Evolutionary conservation across 2,113 vertebrate species (phyloP).

Genomic region (Pitta sordida): DNA sequence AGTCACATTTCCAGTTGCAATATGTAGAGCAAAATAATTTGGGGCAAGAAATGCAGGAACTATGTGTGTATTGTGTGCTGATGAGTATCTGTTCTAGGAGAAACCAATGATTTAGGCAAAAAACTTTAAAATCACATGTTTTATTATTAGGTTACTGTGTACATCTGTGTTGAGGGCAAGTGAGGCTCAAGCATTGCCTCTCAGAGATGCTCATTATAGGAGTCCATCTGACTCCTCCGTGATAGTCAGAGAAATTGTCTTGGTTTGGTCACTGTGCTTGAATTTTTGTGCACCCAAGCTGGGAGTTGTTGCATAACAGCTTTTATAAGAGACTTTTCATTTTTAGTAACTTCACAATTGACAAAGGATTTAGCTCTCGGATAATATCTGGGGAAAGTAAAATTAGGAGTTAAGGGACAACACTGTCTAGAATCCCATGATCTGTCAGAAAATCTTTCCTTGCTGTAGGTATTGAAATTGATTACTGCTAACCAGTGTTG

Average conservation of each 20-base stretch:
- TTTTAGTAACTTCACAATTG: neutral
- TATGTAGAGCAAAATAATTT: neutral
- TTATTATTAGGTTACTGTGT: neutral
- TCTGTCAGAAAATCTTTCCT: neutral
- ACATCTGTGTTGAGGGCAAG: neutral
- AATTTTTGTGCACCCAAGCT: neutral
- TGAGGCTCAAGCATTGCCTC: neutral
- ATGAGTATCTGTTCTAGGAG: neutral
- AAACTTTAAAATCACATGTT: neutral
- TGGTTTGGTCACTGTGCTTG: neutral
- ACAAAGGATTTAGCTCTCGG: neutral
- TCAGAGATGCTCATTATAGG: neutral
- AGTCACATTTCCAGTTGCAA: neutral
- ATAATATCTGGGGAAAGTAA: neutral
- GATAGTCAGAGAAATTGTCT: neutral
- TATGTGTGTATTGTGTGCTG: neutral
- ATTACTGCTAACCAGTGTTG: neutral
- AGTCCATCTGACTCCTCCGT: neutral
- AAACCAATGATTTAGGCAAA: neutral
- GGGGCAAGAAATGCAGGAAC: neutral
- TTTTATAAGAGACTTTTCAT: neutral
- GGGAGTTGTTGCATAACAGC: neutral
- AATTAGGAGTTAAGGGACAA: neutral
- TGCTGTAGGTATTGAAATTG: neutral
- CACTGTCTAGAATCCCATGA: neutral